A percentile compares a stretch with the other conserved stretches of the same genome.
Conservation (phyloP, 2,888 invertebrate species). For the Fragum fragum region DNA sequence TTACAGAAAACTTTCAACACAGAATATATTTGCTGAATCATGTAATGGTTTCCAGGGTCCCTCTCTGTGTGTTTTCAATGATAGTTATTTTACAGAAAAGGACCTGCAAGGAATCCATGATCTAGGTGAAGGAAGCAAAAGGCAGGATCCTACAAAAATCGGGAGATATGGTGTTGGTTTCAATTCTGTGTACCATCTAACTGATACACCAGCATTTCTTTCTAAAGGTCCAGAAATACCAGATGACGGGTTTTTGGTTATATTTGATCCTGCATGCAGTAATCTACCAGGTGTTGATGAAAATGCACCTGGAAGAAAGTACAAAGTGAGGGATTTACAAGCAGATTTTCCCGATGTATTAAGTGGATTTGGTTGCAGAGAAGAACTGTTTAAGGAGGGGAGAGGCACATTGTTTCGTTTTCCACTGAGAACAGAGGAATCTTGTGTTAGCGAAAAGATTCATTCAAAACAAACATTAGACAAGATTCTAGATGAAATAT, state of each 20-base stretch:
- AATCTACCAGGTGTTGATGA: slow-evolving; percentile 70
- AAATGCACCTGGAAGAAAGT: slow-evolving; percentile 61
- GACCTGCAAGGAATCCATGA: slow-evolving; percentile 77
- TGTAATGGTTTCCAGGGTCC: slow-evolving; percentile 78
- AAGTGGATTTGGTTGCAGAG: slow-evolving; percentile 61
- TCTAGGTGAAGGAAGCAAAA: slow-evolving; percentile 78
- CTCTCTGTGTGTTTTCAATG: slow-evolving; percentile 77
- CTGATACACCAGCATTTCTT: slow-evolving; percentile 78
- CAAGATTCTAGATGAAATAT: slow-evolving; percentile 33
- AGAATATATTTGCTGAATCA: slow-evolving; percentile 56
- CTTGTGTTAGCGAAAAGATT: slow-evolving; percentile 70
- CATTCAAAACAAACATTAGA: slow-evolving; percentile 24
- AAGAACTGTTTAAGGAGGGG: slow-evolving; percentile 32
- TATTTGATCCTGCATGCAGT: slow-evolving; percentile 82
- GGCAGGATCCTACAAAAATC: slow-evolving; percentile 75
- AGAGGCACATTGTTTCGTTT: slow-evolving; percentile 64
- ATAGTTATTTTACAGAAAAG: slow-evolving; percentile 70
- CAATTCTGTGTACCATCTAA: slow-evolving; percentile 80
- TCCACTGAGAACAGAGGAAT: slow-evolving; percentile 68
- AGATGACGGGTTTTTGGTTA: slow-evolving; percentile 74
- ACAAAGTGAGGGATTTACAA: slow-evolving; percentile 47
- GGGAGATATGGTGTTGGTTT: slow-evolving; percentile 82
- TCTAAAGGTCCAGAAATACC: slow-evolving; percentile 64
- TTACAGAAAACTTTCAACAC: slow-evolving; percentile 62
- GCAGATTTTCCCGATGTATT: slow-evolving; percentile 57